Percentiles rank a stretch among this genome's conserved stretches.
These are phyloP conservation scores for Clistopyga incitator DNA, from an alignment of 2,888 invertebrate species.

Conservation along the genomic window DNA sequence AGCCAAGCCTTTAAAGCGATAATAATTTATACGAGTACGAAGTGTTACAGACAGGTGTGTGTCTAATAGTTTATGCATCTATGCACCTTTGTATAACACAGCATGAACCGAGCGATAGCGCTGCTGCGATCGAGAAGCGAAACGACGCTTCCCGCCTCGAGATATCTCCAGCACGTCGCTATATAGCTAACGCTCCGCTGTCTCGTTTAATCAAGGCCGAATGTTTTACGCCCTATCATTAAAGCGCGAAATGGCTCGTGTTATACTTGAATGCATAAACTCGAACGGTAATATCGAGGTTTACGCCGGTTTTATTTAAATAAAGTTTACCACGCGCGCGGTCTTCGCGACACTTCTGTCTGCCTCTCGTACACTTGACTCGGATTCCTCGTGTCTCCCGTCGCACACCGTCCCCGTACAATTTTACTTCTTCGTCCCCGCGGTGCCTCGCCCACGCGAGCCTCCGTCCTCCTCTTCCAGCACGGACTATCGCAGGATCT, in stretches of 20 bases:
- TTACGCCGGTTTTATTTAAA: slow-evolving; percentile 83
- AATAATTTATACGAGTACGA: slow-evolving; percentile 61
- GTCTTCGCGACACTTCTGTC: slow-evolving; percentile 50
- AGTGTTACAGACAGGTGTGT: slow-evolving; percentile 52
- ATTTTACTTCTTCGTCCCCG: slow-evolving; percentile 27
- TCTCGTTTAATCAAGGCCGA: slow-evolving; percentile 82
- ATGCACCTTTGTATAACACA: slow-evolving; percentile 41
- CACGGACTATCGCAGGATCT: slow-evolving; percentile 50
- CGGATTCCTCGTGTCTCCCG: not conserved
- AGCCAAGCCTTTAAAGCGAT: slow-evolving; percentile 38
- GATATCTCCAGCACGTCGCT: not conserved
- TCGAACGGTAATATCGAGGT: slow-evolving; percentile 82
- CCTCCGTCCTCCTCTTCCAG: slow-evolving; percentile 1
- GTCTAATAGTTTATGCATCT: slow-evolving; percentile 55
- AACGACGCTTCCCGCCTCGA: slow-evolving; percentile 1
- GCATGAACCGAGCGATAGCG: slow-evolving; percentile 28
- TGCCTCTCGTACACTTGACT: slow-evolving; percentile 32
- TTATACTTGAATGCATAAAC: slow-evolving; percentile 83
- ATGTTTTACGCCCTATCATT: slow-evolving; percentile 83
- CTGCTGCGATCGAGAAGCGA: slow-evolving; percentile 27
- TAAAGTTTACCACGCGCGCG: slow-evolving; percentile 77
- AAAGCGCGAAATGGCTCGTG: slow-evolving; percentile 81
- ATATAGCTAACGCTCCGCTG: slow-evolving; percentile 48
- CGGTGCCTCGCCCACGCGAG: slow-evolving; percentile 45
- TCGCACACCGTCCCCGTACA: not conserved